A percentile compares a stretch with the other conserved stretches of the same genome.
Evolutionary conservation across 2,797 vertebrate genomes (phyloP).

Genomic region (Mionectes olivaceus): DNA sequence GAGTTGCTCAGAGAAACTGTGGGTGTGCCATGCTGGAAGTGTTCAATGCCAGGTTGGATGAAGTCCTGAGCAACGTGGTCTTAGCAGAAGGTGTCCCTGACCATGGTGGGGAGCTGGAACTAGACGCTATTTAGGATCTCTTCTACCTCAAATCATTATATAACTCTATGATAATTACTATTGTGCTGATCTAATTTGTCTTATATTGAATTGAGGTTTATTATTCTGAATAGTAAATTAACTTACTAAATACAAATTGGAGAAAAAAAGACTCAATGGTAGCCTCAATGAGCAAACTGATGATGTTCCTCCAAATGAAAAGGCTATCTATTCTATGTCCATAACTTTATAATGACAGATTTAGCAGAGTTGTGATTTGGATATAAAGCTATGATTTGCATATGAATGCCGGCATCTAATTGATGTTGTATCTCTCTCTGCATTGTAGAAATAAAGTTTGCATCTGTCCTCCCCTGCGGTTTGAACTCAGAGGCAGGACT

Average conservation of each 20-base stretch:
- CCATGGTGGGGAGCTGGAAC: neutral
- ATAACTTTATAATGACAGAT: neutral
- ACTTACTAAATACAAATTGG: neutral
- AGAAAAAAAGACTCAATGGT: neutral
- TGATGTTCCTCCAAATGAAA: neutral
- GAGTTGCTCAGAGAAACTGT: neutral
- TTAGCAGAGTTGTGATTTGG: neutral
- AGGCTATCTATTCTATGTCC: neutral
- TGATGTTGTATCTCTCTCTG: neutral
- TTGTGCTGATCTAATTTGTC: neutral
- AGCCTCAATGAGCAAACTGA: neutral
- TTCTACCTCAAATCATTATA: neutral
- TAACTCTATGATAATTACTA: neutral
- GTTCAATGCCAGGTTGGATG: neutral
- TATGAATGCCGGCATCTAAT: neutral
- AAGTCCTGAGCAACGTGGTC: neutral
- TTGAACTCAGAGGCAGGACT: neutral
- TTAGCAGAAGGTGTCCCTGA: neutral
- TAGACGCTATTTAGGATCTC: neutral
- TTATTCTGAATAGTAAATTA: neutral
- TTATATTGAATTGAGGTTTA: slow-evolving; percentile 6
- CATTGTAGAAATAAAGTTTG: neutral
- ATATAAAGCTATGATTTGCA: neutral
- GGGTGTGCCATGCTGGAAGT: neutral
- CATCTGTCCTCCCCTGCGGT: neutral